Evolutionary conservation across 2,888 invertebrate genomes (phyloP), one percentile per base, ranked within the genome.

Genomic region (Morpho achilles): DNA sequence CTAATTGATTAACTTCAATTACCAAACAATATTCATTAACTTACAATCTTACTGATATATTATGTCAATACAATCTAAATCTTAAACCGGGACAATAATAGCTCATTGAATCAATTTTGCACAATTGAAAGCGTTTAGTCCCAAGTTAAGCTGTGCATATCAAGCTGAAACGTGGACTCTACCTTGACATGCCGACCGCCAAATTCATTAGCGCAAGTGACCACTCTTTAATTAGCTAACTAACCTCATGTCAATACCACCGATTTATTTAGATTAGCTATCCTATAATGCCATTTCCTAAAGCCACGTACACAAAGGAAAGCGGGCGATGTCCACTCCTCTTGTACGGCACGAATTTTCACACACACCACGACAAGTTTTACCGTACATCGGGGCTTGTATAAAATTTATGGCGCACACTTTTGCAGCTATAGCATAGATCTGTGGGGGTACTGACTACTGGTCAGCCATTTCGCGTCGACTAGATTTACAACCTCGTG

Each of bases 391-490:
- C 77, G 79, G 78, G 74, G 80, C 78, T 80, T 77, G 85, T 86
- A 88, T 88, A 88, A 90, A 90, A 89, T 89, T 87, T 90, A 90
- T 87, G 80, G 87, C 80, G 85, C 88, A 90, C 89, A 90, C 89
- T 90, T 89, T 90, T 88, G 89, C 88, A 87, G 65, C 67, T 66
- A 70, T 82, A 81, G 84, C 83, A 80, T 80, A 76, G 77, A 81
- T 80, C 80, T 83, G 82, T 78, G 81, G 81, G 79, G 72, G 77
- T 70, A 71, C 74, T 82, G 80, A 81, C 82, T 82, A 73, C 76
- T 84, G 88, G 88, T 87, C 89, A 88, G 89, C 87, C 88, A 87
- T 89, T 88, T 79, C 87, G 86, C 85, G 88, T 87, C 85, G 83
- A 77, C 82, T 82, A 87, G 89, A 90, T 90, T 90, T 89, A 90